Evolutionary conservation across 2,888 invertebrate species (phyloP).

Genomic region (Drosophila quasianomalipes): DNA sequence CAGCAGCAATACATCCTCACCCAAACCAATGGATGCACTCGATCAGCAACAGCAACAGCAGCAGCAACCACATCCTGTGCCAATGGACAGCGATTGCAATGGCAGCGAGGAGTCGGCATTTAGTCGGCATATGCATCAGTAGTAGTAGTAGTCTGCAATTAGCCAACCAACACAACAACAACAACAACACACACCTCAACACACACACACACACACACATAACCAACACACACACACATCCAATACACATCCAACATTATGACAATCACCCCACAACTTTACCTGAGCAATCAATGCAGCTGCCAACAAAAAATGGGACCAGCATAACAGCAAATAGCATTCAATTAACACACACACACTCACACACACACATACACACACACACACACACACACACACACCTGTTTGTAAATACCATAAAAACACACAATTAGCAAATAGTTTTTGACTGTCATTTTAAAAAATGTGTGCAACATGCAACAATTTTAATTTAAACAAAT

Average conservation of each 20-base stretch:
- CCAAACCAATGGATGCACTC: slow-evolving; percentile 61
- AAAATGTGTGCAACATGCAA: slow-evolving; percentile 29
- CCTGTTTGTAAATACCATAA: slow-evolving; percentile 55
- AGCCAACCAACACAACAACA: slow-evolving; percentile 2
- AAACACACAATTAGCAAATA: slow-evolving; percentile 40
- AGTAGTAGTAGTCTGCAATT: slow-evolving; percentile 30
- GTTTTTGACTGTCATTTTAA: slow-evolving; percentile 21
- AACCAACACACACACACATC: slow-evolving; percentile 11
- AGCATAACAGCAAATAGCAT: slow-evolving; percentile 34
- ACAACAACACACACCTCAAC: slow-evolving; percentile 10
- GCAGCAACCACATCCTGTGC: slow-evolving; percentile 34
- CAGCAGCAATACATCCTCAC: slow-evolving; percentile 41
- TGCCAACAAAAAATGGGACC: slow-evolving; percentile 51
- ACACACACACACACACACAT: slow-evolving; percentile 17
- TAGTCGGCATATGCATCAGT: slow-evolving; percentile 73
- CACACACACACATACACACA: slow-evolving; percentile 9
- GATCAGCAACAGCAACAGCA: slow-evolving; percentile 40
- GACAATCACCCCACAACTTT: slow-evolving; percentile 40
- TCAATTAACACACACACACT: slow-evolving; percentile 24
- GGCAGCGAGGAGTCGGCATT: slow-evolving; percentile 52
- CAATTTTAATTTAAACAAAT: slow-evolving; percentile 6
- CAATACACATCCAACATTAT: slow-evolving; percentile 14
- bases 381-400: slow-evolving; percentile 12
- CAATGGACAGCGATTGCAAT: slow-evolving; percentile 56
- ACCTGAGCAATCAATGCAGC: slow-evolving; percentile 59